Conservation (phyloP, 2,113 vertebrate species). For the Chionis minor region DNA sequence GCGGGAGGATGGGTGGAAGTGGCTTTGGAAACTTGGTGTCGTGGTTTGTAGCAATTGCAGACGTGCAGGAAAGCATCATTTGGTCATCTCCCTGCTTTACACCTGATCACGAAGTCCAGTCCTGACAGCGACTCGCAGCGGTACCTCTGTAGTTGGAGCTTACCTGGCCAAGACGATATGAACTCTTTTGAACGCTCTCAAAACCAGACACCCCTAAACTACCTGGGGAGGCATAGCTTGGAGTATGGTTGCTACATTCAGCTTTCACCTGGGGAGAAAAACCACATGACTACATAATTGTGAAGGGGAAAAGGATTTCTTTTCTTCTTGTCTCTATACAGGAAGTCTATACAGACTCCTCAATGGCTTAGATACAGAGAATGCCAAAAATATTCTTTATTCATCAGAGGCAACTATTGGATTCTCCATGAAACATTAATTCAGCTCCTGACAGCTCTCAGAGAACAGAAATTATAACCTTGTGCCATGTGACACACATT, state of each 20-base stretch:
- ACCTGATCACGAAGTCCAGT: neutral
- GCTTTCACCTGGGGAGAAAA: neutral
- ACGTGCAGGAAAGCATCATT: neutral
- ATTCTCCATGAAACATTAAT: neutral
- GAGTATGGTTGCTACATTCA: neutral
- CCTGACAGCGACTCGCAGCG: neutral
- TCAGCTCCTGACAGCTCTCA: neutral
- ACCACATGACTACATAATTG: neutral
- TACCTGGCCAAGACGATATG: neutral
- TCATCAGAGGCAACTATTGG: neutral
- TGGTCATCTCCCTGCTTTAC: neutral
- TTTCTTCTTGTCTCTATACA: accelerated
- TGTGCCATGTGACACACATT: neutral
- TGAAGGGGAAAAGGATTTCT: neutral
- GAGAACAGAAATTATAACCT: neutral
- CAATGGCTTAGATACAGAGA: neutral
- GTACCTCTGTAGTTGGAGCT: neutral
- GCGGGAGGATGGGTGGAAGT: neutral
- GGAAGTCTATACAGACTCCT: neutral
- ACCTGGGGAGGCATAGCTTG: neutral
- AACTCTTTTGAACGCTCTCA: neutral
- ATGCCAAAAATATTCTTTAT: neutral
- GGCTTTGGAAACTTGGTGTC: neutral
- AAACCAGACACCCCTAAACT: neutral
- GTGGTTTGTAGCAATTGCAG: neutral